Percentiles rank a stretch among this genome's conserved stretches.
These are phyloP conservation scores for Brachirus orientalis DNA, from an alignment of 2,113 vertebrate species.

Conservation along the genomic window DNA sequence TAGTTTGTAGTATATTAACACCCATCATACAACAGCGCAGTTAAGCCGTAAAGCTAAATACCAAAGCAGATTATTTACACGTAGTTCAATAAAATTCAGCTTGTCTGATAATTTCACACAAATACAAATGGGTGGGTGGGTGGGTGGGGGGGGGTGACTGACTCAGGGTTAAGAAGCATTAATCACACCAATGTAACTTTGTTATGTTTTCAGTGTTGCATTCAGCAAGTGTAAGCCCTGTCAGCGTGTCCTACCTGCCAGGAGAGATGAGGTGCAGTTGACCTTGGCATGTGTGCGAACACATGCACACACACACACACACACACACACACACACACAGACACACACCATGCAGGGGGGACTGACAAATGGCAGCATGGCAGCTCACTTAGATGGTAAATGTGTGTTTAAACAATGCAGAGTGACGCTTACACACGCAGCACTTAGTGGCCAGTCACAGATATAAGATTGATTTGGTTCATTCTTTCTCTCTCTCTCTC, in stretches of 20 bases:
- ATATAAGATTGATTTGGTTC: conserved; percentile 77
- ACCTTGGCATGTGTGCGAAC: conserved; percentile 66
- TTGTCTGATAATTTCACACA: conserved; percentile 16
- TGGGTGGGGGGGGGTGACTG: conserved; percentile 2
- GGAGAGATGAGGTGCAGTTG: conserved; percentile 57
- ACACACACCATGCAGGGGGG: conserved; percentile 11
- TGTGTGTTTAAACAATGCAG: conserved; percentile 78
- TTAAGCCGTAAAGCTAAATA: conserved; percentile 28
- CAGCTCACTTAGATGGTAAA: conserved; percentile 76
- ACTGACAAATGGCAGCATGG: conserved; percentile 76
- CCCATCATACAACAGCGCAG: conserved; percentile 42
- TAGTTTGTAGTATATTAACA: conserved; percentile 47
- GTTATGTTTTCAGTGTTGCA: neutral
- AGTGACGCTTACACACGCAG: conserved; percentile 71
- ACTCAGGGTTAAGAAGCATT: neutral
- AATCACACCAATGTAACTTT: neutral
- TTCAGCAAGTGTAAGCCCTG: conserved; percentile 10
- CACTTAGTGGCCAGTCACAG: conserved; percentile 69
- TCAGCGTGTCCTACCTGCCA: conserved; percentile 52
- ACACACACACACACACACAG: conserved; percentile 17
- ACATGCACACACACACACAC: conserved; percentile 25
- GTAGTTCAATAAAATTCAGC: conserved; percentile 14
- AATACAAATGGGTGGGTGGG: neutral
- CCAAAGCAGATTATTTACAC: conserved; percentile 25
- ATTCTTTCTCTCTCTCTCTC: conserved; percentile 33